Percentiles rank a stretch among this genome's conserved stretches.
Conservation (phyloP, 2,113 vertebrate genomes). For the Sphyrna mokarran region DNA sequence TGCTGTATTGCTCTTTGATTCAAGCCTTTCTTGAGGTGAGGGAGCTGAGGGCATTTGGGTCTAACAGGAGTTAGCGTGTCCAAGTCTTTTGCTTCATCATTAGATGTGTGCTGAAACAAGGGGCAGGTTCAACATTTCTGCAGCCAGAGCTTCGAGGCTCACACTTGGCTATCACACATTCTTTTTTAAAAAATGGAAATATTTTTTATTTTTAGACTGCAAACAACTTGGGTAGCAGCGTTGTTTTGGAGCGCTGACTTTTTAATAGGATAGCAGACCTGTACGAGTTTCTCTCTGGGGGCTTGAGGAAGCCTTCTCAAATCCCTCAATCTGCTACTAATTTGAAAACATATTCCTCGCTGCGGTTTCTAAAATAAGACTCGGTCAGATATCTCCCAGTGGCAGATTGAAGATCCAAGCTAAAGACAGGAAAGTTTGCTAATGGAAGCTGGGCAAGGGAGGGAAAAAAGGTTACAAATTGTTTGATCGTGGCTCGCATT, state of each 20-base stretch:
- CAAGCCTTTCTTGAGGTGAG: not conserved
- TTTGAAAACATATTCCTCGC: not conserved
- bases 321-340: not conserved
- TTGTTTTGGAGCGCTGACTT: not conserved
- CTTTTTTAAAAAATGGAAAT: not conserved
- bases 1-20: not conserved
- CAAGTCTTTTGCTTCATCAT: not conserved
- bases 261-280: not conserved
- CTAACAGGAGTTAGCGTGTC: too few relatives aligned
- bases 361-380: not conserved
- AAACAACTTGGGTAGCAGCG: not conserved
- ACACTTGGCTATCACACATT: not conserved
- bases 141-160: too few relatives aligned
- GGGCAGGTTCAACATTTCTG: not conserved
- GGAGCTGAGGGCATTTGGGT: not conserved
- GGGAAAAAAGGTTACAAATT: not conserved
- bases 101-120: not conserved
- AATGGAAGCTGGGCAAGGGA: not conserved
- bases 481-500: not conserved
- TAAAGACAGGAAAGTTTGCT: not conserved
- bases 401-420: not conserved
- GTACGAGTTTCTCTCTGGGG: not conserved
- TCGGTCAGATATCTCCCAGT: not conserved
- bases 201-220: not conserved
- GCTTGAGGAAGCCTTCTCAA: not conserved